A percentile compares a stretch with the other conserved stretches of the same genome.
Conservation (phyloP, 1,140 invertebrate genomes). For the Micrasema longulum region DNA sequence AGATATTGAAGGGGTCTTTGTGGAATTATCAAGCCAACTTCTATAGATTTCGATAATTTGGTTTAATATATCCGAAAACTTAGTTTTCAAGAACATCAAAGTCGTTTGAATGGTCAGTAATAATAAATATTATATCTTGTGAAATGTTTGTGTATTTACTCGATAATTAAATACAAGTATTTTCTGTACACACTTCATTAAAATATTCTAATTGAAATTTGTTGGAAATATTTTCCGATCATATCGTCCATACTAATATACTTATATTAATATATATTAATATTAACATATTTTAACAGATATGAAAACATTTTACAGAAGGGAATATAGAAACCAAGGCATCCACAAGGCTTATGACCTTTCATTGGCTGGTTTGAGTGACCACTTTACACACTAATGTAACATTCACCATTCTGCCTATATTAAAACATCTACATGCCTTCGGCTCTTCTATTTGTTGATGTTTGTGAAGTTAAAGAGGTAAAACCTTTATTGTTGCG, state of each 20-base stretch:
- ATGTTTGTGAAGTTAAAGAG: too few relatives aligned
- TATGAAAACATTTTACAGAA: too few relatives aligned
- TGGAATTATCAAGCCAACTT: conserved; percentile 48
- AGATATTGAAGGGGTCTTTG: conserved; percentile 47
- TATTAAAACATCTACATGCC: too few relatives aligned
- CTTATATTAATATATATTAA: not conserved
- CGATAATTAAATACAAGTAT: not conserved
- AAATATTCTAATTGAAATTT: not conserved
- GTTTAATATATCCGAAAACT: conserved; percentile 38
- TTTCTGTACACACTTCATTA: not conserved
- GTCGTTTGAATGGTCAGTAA: conserved; percentile 26
- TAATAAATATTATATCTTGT: not conserved
- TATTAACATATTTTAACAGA: too few relatives aligned
- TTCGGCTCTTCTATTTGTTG: too few relatives aligned
- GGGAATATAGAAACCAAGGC: too few relatives aligned
- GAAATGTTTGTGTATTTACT: not conserved
- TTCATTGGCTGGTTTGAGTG: too few relatives aligned
- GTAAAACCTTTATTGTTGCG: too few relatives aligned
- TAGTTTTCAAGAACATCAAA: not conserved
- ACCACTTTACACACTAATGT: too few relatives aligned
- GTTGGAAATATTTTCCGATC: not conserved
- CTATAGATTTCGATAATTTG: conserved; percentile 18
- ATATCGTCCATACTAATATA: not conserved
- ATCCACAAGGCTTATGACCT: too few relatives aligned
- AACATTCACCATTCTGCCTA: too few relatives aligned